Evolutionary conservation across 2,113 vertebrate genomes (phyloP).

Genomic region (Trichechus manatus): DNA sequence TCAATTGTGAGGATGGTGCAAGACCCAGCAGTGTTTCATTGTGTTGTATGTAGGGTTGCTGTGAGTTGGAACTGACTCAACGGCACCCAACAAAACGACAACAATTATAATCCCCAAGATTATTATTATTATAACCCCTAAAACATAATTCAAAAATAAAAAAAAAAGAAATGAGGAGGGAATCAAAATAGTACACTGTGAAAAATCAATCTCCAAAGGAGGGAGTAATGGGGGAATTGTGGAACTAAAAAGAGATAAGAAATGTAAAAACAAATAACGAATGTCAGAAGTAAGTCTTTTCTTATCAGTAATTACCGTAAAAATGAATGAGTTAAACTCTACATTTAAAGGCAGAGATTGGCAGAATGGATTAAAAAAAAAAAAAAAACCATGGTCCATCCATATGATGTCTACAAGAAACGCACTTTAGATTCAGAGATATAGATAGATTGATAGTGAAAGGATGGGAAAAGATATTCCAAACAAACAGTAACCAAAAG

Average conservation of each 20-base stretch:
- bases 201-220: not conserved
- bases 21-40: no score
- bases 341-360: not conserved
- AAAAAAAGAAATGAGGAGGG: not conserved
- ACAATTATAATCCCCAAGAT: not conserved
- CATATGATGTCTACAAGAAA: no score
- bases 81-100: no score
- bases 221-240: not conserved
- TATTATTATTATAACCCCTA: not conserved
- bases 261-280: not conserved
- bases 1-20: no score
- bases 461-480: no score
- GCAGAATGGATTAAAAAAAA: not conserved
- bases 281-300: not conserved
- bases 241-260: not conserved
- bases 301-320: not conserved
- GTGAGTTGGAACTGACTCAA: no score
- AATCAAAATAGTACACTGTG: not conserved
- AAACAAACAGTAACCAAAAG: no score
- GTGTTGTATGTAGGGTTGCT: no score
- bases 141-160: not conserved
- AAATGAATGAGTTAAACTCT: conserved; percentile 18
- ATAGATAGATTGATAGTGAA: no score
- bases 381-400: no score
- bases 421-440: no score